These are phyloP conservation scores for Diachasma alloeum DNA, from an alignment of 1,140 invertebrate species.

Conservation along the genomic window DNA sequence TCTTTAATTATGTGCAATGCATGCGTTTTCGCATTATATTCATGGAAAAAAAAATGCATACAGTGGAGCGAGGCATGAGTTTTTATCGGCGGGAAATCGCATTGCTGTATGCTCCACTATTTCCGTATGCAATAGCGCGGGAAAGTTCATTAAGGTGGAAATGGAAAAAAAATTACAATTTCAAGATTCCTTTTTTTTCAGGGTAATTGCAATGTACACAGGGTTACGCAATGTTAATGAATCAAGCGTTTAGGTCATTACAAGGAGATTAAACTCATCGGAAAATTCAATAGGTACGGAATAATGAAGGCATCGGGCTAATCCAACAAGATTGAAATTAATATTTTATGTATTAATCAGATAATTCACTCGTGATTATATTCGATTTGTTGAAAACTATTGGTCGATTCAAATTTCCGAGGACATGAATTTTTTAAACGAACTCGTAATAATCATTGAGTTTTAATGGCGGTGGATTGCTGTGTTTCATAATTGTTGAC, in stretches of 20 bases:
- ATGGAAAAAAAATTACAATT: not conserved
- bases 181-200: not conserved
- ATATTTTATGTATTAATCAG: not conserved
- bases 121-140: slow-evolving; percentile 3
- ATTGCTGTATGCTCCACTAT: not conserved
- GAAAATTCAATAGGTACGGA: too few species aligned
- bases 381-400: too few species aligned
- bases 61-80: not conserved
- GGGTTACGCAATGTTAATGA: not conserved
- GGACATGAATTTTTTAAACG: too few species aligned
- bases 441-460: too few species aligned
- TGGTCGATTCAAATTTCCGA: too few species aligned
- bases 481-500: too few species aligned
- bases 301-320: too few species aligned
- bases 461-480: too few species aligned
- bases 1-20: not conserved
- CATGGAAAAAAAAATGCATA: not conserved
- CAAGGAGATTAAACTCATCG: not conserved
- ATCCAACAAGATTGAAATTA: too few species aligned
- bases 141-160: not conserved
- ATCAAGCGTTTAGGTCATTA: not conserved
- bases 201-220: not conserved
- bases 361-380: too few species aligned
- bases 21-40: slow-evolving; percentile 7
- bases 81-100: slow-evolving; percentile 14